Percentiles rank a stretch among this genome's conserved stretches.
phyloP scores from a whole-genome alignment of 1,140 invertebrate genomes.

The Chrysomallon squamiferum region DNA sequence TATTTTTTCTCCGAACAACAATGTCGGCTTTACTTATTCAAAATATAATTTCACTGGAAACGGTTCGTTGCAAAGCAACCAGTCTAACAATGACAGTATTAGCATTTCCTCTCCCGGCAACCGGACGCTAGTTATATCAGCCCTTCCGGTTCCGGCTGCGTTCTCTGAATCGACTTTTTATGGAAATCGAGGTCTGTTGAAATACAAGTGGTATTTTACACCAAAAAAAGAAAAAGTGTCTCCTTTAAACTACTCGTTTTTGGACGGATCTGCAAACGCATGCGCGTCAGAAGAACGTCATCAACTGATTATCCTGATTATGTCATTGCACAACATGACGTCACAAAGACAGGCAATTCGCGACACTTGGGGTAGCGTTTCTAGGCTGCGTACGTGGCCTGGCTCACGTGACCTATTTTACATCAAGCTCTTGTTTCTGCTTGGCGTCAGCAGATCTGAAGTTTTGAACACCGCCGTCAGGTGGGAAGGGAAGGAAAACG shows the following conservation, averaged over 20 bases:
- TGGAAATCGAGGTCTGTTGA: background rate
- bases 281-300: background rate
- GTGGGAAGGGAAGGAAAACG: constrained; percentile 69
- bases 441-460: constrained; percentile 3
- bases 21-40: too few relatives aligned
- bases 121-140: too few relatives aligned
- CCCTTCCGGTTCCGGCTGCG: too few relatives aligned
- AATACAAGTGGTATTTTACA: background rate
- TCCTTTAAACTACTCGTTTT: background rate
- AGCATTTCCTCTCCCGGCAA: too few relatives aligned
- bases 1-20: too few relatives aligned
- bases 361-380: background rate
- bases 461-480: constrained; percentile 56
- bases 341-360: background rate
- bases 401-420: background rate
- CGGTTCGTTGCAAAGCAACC: too few relatives aligned
- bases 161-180: background rate
- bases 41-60: too few relatives aligned
- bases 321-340: background rate
- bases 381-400: background rate
- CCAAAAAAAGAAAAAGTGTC: background rate
- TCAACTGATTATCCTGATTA: background rate
- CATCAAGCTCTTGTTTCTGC: background rate
- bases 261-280: background rate
- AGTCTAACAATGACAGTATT: too few relatives aligned